Percentiles rank a stretch among this genome's conserved stretches.
Conservation (phyloP, 2,113 vertebrate species). For the Caranx ignobilis region DNA sequence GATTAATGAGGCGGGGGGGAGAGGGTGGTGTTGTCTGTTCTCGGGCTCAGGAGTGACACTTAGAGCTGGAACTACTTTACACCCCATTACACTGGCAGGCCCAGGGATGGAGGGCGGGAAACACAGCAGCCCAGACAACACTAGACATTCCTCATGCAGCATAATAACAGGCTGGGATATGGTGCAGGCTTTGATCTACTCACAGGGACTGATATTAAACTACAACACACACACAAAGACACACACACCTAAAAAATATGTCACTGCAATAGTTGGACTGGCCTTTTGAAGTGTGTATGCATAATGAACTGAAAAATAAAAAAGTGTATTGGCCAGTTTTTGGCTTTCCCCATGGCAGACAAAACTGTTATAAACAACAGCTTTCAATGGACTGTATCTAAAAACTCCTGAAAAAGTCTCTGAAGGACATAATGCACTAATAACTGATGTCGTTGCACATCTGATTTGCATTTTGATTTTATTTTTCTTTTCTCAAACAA, state of each 20-base stretch:
- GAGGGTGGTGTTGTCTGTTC: constrained; percentile 30
- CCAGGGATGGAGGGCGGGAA: constrained; percentile 44
- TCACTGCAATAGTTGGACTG: background rate
- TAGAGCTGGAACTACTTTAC: constrained; percentile 68
- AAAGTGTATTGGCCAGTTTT: background rate
- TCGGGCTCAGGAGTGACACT: constrained; percentile 53
- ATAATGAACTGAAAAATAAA: background rate
- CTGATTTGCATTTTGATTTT: no score
- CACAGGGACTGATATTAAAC: constrained; percentile 26
- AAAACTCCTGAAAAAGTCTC: no score
- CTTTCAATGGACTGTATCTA: no score
- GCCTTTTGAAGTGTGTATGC: background rate
- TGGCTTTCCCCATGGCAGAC: background rate
- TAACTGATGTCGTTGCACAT: no score
- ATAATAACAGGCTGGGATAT: constrained; percentile 55
- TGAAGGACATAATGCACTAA: no score
- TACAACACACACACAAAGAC: constrained; percentile 3
- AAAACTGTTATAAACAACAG: no score
- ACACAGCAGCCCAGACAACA: constrained; percentile 46
- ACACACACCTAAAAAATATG: constrained; percentile 4
- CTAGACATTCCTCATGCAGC: constrained; percentile 51
- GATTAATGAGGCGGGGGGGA: constrained; percentile 59
- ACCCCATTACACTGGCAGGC: constrained; percentile 68
- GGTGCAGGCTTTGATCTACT: constrained; percentile 57
- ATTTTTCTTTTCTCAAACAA: no score